phyloP scores from a whole-genome alignment of 2,888 invertebrate genomes.

The Oxytorus armatus region DNA sequence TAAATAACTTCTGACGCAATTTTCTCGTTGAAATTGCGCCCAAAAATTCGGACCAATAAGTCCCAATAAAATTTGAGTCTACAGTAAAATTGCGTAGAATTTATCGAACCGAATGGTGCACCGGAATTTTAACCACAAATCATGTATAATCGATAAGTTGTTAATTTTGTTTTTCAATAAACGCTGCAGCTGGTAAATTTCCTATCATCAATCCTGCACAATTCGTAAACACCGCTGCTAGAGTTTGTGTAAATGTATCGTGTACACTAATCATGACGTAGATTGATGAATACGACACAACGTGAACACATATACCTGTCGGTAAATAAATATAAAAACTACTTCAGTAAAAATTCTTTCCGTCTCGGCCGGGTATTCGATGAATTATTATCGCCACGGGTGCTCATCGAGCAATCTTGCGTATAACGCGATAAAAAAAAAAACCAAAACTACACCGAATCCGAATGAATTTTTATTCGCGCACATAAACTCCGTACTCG shows the following conservation, averaged over 20 bases:
- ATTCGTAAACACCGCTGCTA: too few relatives aligned
- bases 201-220: too few relatives aligned
- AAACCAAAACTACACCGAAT: neutral
- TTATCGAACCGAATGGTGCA: neutral
- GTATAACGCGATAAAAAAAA: slow-evolving; percentile 2
- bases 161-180: too few relatives aligned
- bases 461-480: slow-evolving; percentile 3
- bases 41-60: neutral
- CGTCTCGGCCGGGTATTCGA: slow-evolving; percentile 18
- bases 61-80: too few relatives aligned
- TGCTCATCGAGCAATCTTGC: slow-evolving; percentile 24
- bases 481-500: neutral
- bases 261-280: too few relatives aligned
- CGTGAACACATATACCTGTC: neutral
- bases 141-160: neutral
- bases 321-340: neutral
- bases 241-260: too few relatives aligned
- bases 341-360: slow-evolving; percentile 36
- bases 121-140: neutral
- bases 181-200: too few relatives aligned
- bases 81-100: neutral
- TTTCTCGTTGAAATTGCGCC: neutral
- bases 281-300: too few relatives aligned
- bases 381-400: slow-evolving; percentile 45
- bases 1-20: neutral